Conservation (phyloP, 2,888 invertebrate species). For the Orthosia gracilis region DNA sequence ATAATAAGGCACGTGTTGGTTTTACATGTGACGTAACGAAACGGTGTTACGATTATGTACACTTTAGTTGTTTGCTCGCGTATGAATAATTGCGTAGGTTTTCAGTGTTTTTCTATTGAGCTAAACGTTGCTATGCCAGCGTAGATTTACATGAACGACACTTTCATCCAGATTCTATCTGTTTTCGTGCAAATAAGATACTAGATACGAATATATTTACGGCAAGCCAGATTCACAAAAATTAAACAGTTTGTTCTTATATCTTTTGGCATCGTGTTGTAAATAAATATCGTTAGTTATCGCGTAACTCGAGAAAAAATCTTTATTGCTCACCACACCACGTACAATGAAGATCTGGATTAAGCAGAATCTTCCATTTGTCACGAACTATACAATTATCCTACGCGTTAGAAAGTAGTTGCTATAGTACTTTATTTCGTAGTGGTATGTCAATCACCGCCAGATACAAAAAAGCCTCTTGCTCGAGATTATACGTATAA, state of each 20-base stretch:
- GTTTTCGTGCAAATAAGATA: neutral
- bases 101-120: constrained; percentile 6
- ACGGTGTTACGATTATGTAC: constrained; percentile 19
- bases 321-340: neutral
- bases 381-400: too few species aligned
- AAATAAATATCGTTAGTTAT: constrained; percentile 14
- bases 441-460: too few species aligned
- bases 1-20: constrained; percentile 35
- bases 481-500: too few species aligned
- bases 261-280: constrained; percentile 25
- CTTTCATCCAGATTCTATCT: neutral
- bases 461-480: too few species aligned
- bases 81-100: constrained; percentile 26
- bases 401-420: too few species aligned
- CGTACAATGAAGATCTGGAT: neutral
- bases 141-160: constrained; percentile 6
- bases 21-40: constrained; percentile 44
- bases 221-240: constrained; percentile 3
- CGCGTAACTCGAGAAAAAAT: neutral
- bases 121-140: neutral
- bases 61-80: constrained; percentile 4
- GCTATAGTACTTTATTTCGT: too few species aligned
- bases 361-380: too few species aligned
- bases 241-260: neutral
- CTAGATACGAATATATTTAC: neutral